Percentiles rank a stretch among this genome's conserved stretches.
These are phyloP conservation scores for Mycalesis mineus DNA, from an alignment of 2,888 invertebrate species.

Conservation along the genomic window DNA sequence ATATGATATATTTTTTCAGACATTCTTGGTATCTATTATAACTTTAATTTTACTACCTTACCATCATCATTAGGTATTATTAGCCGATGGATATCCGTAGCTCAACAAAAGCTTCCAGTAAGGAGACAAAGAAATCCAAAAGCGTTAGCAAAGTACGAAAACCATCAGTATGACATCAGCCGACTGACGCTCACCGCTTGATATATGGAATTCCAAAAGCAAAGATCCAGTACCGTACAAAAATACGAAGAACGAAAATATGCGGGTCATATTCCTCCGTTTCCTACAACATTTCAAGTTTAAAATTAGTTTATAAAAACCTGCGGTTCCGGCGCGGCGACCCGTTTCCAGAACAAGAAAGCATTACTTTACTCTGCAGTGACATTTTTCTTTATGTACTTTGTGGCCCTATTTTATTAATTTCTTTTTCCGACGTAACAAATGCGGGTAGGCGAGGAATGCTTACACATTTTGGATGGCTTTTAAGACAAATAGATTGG, in stretches of 20 bases:
- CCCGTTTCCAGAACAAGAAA: conserved; percentile 45
- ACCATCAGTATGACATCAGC: too few relatives aligned
- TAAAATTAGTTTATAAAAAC: conserved; percentile 31
- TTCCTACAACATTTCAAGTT: conserved; percentile 21
- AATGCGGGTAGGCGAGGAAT: conserved; percentile 48
- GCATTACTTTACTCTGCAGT: conserved; percentile 63
- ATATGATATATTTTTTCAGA: neutral
- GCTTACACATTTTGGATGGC: conserved; percentile 42
- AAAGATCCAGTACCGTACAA: neutral
- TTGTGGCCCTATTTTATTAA: conserved; percentile 62
- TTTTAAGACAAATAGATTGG: conserved; percentile 21
- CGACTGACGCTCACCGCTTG: too few relatives aligned
- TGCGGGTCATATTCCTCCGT: conserved; percentile 11
- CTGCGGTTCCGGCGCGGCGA: conserved; percentile 25
- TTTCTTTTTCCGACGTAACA: conserved; percentile 54
- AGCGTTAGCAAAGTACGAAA: too few relatives aligned
- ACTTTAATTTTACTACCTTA: too few relatives aligned
- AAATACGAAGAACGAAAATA: neutral
- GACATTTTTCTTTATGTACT: conserved; percentile 70
- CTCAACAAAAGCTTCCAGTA: too few relatives aligned
- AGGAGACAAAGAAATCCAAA: too few relatives aligned
- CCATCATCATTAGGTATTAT: too few relatives aligned
- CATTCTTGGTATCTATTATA: neutral
- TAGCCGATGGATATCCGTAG: too few relatives aligned
- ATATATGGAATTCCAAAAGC: too few relatives aligned